Base-by-base conservation (phyloP, 2,888 invertebrate genomes). In the Drosophila robusta region DNA sequence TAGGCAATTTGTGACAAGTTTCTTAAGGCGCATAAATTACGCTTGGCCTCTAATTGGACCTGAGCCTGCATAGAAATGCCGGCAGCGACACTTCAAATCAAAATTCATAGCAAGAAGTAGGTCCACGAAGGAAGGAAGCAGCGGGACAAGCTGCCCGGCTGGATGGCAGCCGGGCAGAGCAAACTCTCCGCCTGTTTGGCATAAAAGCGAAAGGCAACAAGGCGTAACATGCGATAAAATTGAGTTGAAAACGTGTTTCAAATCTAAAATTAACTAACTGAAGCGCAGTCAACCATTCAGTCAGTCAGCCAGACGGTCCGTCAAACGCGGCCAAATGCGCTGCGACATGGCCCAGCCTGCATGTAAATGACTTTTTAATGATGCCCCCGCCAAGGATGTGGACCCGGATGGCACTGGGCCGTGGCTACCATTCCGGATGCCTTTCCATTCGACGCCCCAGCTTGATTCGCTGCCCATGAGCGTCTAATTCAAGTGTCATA, bases 211-310 rank as follows among this genome's bases (percentile, higher is more conserved):
- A 78, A 84, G 83, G 81, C 90, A 91, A 75, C 91, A 90, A 89
- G 86, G 90, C 90, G 87, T 90, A 90, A 90, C 91, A 90, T 89
- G 91, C 91, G 90, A 90, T 90, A 91, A 90, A 90, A 90, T 91
- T 90, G 90, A 91, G 87, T 84, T 76, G 83, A 76, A 87, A 88
- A 90, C 90, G 90, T 90, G 91, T 90, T 81, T 87, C 78, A 91
- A 90, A 91, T 91, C 87, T 76, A 60, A 89, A 89, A 90, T 90
- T 90, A 89, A 89, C 86, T 72, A 85, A 81, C 89, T 70, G 80
- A 55, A 62, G 57, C 47, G 54, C 63, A 65, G 70, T 41, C 65
- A 61, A 57, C 46, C 57, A 73, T 66, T 56, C 77, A 70, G 38
- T 47, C 70, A 65, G 60, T 51, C 66, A 45, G 41, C 34, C 60